Base-by-base conservation (phyloP, 2,797 vertebrate genomes). In the Lutra lutra region DNA sequence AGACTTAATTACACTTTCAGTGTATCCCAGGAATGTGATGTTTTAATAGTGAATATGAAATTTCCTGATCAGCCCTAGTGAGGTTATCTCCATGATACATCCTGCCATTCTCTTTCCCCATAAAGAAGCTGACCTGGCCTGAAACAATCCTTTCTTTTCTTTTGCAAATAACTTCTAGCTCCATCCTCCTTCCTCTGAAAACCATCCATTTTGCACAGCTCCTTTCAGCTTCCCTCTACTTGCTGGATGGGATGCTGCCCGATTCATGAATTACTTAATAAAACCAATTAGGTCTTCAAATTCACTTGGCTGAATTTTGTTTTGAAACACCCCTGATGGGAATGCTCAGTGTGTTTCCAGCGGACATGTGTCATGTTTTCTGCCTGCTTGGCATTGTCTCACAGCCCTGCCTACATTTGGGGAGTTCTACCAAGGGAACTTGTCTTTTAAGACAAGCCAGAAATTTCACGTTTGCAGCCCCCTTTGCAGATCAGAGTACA, bases 261-360 rank as follows among this genome's bases (percentile, higher is more conserved):
- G 7, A 32, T 29, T 75, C 43, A 1, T 75, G 43, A 29, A 48
- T 75, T 75, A 32, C 73, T 75, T 29, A 43, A 73, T 43, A 75
- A 48, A 75, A 9, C 73, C 43, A 75, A 32, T 32, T 46, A 48
- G 15, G 9, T 75, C 27, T 46, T 48, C 27, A 75, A 5, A 46
- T 46, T 48, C 43, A 32, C 27, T 46, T 75, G 27, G 15, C 29
- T 8, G 15, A 32, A 18, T 75, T 48, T 48, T 18, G 43, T 75
- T 75, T 75, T 46, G 15, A 32, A 46, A 75, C 43, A 20, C 32
- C 32, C 20, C 20, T 2, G 15, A 73, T 38, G 8, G 38, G 8
- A 68, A 75, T 3, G 17, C 8, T 86, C 2, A 0, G 12, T 18
- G 10, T 3, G 0, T 32, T 58, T 4, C 6, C 25, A 75, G 82